Evolutionary conservation across 2,797 vertebrate species (phyloP).

Genomic region (Lates japonicus): DNA sequence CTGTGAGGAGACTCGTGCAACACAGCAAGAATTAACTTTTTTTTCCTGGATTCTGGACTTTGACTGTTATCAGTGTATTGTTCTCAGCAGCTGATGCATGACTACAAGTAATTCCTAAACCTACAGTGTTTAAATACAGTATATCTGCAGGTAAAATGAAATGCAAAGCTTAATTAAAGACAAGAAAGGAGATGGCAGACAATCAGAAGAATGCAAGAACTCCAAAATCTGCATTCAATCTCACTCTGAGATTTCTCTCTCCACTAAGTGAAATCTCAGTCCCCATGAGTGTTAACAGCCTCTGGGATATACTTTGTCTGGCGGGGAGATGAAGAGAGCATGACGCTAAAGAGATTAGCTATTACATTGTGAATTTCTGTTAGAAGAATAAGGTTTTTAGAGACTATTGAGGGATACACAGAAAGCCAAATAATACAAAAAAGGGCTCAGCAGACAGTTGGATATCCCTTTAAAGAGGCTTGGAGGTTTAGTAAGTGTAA

Average conservation of each 20-base stretch:
- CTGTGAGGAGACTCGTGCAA: constrained; percentile 13
- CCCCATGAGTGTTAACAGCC: constrained; percentile 69
- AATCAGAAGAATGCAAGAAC: constrained; percentile 39
- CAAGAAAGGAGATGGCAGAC: constrained; percentile 37
- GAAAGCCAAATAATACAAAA: constrained; percentile 55
- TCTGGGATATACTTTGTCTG: constrained; percentile 66
- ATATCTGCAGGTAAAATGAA: constrained; percentile 26
- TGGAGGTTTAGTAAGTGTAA: constrained; percentile 45
- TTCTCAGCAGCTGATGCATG: constrained; percentile 6
- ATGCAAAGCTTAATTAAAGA: constrained; percentile 31
- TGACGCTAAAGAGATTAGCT: constrained; percentile 72
- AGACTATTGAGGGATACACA: constrained; percentile 49
- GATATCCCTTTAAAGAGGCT: constrained; percentile 53
- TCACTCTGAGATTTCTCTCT: constrained; percentile 43
- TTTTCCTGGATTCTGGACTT: neutral
- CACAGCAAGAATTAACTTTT: neutral
- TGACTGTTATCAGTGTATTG: neutral
- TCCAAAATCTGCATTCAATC: constrained; percentile 61
- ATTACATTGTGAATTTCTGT: constrained; percentile 60
- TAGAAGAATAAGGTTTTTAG: constrained; percentile 66
- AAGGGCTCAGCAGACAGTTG: constrained; percentile 35
- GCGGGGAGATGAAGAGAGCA: constrained; percentile 66
- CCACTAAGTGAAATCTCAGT: constrained; percentile 58
- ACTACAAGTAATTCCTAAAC: constrained; percentile 1
- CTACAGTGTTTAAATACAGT: neutral